Evolutionary conservation across 2,888 invertebrate genomes (phyloP), one percentile per base, ranked within the genome.

Genomic region (Tinea semifulvella): DNA sequence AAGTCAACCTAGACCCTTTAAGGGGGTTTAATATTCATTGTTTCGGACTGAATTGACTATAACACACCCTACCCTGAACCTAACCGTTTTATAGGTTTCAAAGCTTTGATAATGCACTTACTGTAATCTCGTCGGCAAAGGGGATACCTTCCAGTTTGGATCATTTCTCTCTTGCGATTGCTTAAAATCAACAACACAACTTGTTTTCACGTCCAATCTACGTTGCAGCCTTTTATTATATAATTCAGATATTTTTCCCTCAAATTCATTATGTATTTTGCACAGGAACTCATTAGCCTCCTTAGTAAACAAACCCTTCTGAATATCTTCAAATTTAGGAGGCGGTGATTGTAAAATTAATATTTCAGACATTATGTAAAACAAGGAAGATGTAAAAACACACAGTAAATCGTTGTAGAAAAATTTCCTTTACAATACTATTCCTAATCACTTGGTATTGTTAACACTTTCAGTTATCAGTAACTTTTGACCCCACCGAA

Each of bases 71-170:
- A n/a, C n/a, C n/a, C n/a, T n/a, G n/a, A n/a, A n/a, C n/a, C n/a
- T n/a, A n/a, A n/a, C n/a, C n/a, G n/a, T n/a, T n/a, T 22, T 22
- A 22, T 22, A 7, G 6, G 22, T 22, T 22, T 22, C 26, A 26
- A 2, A 26, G n/a, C n/a, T n/a, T n/a, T n/a, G n/a, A n/a, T n/a
- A 31, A 47, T 46, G 46, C 54, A 70, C 72, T 61, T 64, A 79
- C 80, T 75, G 62, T 50, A 85, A 62, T 60, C 84, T 66, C 51
- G 72, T 52, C 42, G 88, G 82, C 50, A 88, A 60, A 39, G 86
- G 79, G 43, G 73, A 71, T 38, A 88, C 80, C 54, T 66, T 84
- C 89, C 89, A 89, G 22, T 73, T 59, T 45, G 60, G 64, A 52
- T 83, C 70, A 26, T 50, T 53, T 49, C 76, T 65, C 50, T 76